phyloP scores from a whole-genome alignment of 1,140 invertebrate genomes.

The Tetramorium alpestre region DNA sequence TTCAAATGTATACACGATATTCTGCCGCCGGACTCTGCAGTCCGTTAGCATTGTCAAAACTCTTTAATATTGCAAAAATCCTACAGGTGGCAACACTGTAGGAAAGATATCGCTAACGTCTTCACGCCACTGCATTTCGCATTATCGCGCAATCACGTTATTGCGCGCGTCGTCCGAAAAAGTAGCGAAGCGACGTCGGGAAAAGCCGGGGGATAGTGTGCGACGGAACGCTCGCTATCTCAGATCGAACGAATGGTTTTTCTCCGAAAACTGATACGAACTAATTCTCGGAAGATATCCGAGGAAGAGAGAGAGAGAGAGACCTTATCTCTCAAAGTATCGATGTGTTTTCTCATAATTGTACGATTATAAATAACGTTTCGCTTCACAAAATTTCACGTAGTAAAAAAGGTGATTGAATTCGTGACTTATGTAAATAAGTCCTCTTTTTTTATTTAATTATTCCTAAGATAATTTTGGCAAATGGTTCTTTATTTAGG shows the following conservation, averaged over 20 bases:
- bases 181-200: not conserved
- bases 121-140: constrained; percentile 22
- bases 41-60: constrained; percentile 5
- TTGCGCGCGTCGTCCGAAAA: constrained; percentile 38
- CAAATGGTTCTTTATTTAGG: not conserved
- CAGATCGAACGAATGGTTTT: not conserved
- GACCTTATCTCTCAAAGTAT: not conserved
- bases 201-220: not conserved
- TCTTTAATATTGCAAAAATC: constrained; percentile 42
- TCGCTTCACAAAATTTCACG: not conserved
- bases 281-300: not conserved
- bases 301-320: too few species aligned
- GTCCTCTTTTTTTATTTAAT: not conserved
- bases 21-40: not conserved
- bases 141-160: constrained; percentile 51
- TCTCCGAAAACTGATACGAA: constrained; percentile 20
- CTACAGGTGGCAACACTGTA: constrained; percentile 49
- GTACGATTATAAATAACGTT: not conserved
- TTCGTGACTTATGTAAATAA: not conserved
- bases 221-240: not conserved
- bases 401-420: not conserved
- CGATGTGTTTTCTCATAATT: not conserved
- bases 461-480: not conserved
- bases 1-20: not conserved
- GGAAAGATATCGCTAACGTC: constrained; percentile 6